Base-by-base conservation (phyloP, 2,888 invertebrate genomes). In the Diachrysia chrysitis region DNA sequence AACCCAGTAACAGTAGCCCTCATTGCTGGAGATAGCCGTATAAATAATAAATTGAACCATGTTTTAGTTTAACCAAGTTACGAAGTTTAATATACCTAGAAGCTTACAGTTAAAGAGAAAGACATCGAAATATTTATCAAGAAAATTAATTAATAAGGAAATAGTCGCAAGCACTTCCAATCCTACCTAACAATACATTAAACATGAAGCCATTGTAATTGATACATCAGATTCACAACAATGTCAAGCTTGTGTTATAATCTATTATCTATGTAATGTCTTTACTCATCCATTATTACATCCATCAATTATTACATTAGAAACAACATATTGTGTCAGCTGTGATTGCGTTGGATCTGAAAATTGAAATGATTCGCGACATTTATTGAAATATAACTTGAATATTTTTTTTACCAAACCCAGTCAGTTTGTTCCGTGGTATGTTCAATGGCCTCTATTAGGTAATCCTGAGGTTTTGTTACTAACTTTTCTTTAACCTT, bases 181-280 rank as follows among this genome's bases (percentile, higher is more conserved):
- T n/a, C 42, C n/a, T 6, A n/a, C 42, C 42, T 42, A 6, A n/a
- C n/a, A n/a, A n/a, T n/a, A 2, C 32, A 32, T 32, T 10, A 32
- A 2, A 10, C 6, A 42, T 42, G 37, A 14, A 5, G 42, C 6
- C 42, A 42, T 42, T 42, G 42, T 42, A 42, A 42, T 42, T 42
- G 42, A 42, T 42, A n/a, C 42, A 42, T 42, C 42, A 42, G 42
- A n/a, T n/a, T 42, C 42, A n/a, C n/a, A 42, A 42, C 42, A 42
- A 42, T 42, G n/a, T 5, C 42, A 42, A 5, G 42, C 42, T 42
- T 42, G 16, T 37, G n/a, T 3, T n/a, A n/a, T 42, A 42, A 42
- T n/a, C 42, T 42, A 42, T 42, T n/a, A 16, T 42, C 42, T n/a
- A 42, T 42, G 42, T n/a, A 42, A 42, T n/a, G 42, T 5, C 42